These are phyloP conservation scores for Microcebus griseorufus DNA, from an alignment of 2,113 vertebrate species.

Conservation along the genomic window DNA sequence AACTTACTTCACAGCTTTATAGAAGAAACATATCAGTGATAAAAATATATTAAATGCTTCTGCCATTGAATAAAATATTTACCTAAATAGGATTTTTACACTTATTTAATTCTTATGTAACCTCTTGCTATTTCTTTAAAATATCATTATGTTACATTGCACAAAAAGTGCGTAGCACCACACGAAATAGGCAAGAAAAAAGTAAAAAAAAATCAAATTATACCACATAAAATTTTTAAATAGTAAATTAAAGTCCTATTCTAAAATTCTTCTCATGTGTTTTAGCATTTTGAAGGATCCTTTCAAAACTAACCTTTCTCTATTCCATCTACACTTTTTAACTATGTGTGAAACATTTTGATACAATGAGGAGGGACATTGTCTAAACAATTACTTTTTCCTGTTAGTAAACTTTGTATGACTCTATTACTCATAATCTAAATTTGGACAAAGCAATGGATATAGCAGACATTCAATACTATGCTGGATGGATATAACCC, in stretches of 20 bases:
- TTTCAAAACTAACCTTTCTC: constrained; percentile 42
- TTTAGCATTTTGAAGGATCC: constrained; percentile 24
- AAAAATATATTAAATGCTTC: neutral
- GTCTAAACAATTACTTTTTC: constrained; percentile 79
- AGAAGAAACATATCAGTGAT: neutral
- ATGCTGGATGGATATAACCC: constrained; percentile 74
- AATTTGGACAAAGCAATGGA: constrained; percentile 75
- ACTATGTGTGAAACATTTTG: constrained; percentile 69
- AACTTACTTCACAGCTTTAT: neutral
- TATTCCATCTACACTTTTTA: constrained; percentile 47
- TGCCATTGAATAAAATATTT: neutral
- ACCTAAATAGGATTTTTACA: neutral
- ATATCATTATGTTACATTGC: neutral
- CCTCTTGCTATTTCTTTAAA: neutral
- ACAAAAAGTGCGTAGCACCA: neutral
- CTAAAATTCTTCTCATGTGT: neutral
- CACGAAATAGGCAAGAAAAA: neutral
- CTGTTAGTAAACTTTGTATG: constrained; percentile 81
- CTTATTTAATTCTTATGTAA: neutral
- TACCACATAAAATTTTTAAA: neutral
- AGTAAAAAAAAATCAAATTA: neutral
- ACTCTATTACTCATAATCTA: constrained; percentile 79
- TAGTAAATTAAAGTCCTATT: neutral
- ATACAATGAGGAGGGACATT: constrained; percentile 68
- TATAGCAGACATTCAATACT: constrained; percentile 74